These are phyloP conservation scores for Heliconius hortense DNA, from an alignment of 2,888 invertebrate genomes.

Conservation along the genomic window DNA sequence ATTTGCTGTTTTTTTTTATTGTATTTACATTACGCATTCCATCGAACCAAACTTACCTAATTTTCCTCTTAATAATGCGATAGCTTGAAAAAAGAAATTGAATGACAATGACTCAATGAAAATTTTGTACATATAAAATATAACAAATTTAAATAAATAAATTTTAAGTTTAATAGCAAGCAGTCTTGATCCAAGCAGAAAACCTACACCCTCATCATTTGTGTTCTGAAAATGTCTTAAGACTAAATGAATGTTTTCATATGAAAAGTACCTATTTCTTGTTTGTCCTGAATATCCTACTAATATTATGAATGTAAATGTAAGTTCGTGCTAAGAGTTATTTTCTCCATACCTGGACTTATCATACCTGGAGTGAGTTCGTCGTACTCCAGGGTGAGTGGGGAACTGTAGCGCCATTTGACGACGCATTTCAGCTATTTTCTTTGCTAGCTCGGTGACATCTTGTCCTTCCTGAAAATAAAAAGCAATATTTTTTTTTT, in stretches of 20 bases:
- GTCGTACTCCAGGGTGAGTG: slow-evolving; percentile 53
- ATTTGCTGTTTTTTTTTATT: too few relatives aligned
- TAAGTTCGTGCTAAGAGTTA: too few relatives aligned
- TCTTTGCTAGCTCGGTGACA: slow-evolving; percentile 89
- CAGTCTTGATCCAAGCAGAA: too few relatives aligned
- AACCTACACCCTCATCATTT: too few relatives aligned
- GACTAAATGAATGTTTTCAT: too few relatives aligned
- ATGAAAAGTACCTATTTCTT: too few relatives aligned
- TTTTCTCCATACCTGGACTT: background rate
- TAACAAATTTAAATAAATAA: too few relatives aligned
- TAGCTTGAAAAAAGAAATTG: slow-evolving; percentile 61
- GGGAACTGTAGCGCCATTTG: slow-evolving; percentile 76
- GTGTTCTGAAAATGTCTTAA: too few relatives aligned
- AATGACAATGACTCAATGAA: background rate
- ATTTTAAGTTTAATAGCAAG: too few relatives aligned
- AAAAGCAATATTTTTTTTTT: background rate
- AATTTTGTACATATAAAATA: too few relatives aligned
- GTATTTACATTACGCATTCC: background rate
- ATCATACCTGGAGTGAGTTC: slow-evolving; percentile 65
- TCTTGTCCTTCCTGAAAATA: slow-evolving; percentile 89
- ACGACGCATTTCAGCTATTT: slow-evolving; percentile 87
- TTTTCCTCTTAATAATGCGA: slow-evolving; percentile 70
- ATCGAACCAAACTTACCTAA: slow-evolving; percentile 58
- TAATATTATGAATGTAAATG: too few relatives aligned
- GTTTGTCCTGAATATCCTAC: too few relatives aligned